Evolutionary conservation across 2,888 invertebrate species (phyloP), one percentile per base, ranked within the genome.

Genomic region (Pollenia amentaria): DNA sequence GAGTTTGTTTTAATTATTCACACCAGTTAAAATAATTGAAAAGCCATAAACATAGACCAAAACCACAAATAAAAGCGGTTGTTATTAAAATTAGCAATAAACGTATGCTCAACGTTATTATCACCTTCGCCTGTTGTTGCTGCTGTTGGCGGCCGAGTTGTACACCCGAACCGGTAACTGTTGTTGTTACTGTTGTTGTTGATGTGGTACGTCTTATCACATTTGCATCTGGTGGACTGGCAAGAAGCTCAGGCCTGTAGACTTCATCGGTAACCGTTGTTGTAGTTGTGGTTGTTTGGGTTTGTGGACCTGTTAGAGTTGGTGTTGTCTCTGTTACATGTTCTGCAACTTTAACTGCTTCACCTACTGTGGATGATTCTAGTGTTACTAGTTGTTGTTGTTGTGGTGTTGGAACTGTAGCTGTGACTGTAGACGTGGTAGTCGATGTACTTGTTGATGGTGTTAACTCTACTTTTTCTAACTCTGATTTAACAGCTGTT

Each of bases 41-140:
- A 92, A 93, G 92, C 92, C 92, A 93, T 90, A 91, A 91, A 92
- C 93, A 92, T 90, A 92, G 90, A 92, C 93, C 92, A 91, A 92
- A 92, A 92, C 92, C 92, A 93, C 92, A 92, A 89, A 93, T 89
- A 92, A 92, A 93, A 92, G 92, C 92, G 90, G 90, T 91, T 91
- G 92, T 90, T 89, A 93, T 89, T 90, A 92, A 88, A 90, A 91
- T 90, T 90, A 93, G 87, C 90, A 92, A 91, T 88, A 91, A 90
- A 92, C 91, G 93, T 89, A 92, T 90, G 90, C 91, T 92, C 91
- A 93, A 91, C 90, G 91, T 92, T 91, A 93, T 93, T 90, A 92
- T 93, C 93, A 92, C 93, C 93, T 93, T 92, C 92, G 92, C 92
- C 90, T 91, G 90, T 89, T 91, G 89, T 88, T 88, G 89, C 88